phyloP scores from a whole-genome alignment of 2,797 vertebrate genomes.

The Argentina silus region DNA sequence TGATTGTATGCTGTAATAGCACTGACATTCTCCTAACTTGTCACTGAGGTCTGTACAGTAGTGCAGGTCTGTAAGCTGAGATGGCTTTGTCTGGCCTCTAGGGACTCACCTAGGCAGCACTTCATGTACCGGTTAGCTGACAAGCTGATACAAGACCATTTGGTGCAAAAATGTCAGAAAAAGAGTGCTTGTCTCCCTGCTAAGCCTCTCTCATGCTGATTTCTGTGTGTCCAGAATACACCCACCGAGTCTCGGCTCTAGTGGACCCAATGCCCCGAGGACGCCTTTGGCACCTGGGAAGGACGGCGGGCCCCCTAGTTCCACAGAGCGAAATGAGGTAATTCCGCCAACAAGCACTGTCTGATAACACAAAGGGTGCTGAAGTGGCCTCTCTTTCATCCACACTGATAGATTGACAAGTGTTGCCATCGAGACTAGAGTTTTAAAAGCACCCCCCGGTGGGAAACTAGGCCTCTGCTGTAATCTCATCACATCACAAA shows the following conservation, averaged over 20 bases:
- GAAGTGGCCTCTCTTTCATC: too few relatives aligned
- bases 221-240: constrained; percentile 52
- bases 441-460: too few relatives aligned
- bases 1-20: not conserved
- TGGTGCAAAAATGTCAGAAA: too few relatives aligned
- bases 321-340: constrained; percentile 64
- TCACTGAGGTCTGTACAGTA: too few relatives aligned
- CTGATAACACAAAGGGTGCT: not conserved
- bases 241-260: constrained; percentile 48
- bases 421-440: too few relatives aligned
- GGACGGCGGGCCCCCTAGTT: constrained; percentile 61
- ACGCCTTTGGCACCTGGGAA: constrained; percentile 66
- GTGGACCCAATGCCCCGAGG: constrained; percentile 47
- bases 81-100: too few relatives aligned
- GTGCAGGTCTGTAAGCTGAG: not conserved
- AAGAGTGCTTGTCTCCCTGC: too few relatives aligned
- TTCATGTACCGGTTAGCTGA: not conserved
- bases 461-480: not conserved
- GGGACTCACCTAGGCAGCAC: too few relatives aligned
- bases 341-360: not conserved
- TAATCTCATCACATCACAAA: not conserved
- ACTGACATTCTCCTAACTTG: too few relatives aligned
- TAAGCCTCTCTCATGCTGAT: too few relatives aligned
- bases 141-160: not conserved
- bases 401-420: too few relatives aligned